Percentiles rank a stretch among this genome's conserved stretches.
These are phyloP conservation scores for Hesperia comma DNA, from an alignment of 2,888 invertebrate genomes.

Conservation along the genomic window DNA sequence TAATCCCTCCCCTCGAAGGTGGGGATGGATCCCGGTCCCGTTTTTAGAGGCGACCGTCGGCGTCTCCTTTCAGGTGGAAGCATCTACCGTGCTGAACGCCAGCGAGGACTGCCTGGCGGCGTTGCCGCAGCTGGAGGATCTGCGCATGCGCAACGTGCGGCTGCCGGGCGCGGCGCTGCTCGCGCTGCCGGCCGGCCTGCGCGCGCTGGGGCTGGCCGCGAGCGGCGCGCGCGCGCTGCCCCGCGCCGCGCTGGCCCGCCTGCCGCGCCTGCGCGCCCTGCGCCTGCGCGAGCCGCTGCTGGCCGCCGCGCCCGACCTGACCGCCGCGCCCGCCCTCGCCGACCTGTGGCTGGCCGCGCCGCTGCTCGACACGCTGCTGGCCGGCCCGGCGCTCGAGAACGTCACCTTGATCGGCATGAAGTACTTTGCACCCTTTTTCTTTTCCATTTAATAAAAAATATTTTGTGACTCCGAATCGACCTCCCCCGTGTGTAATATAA, in stretches of 20 bases:
- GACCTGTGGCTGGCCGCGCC: slow-evolving; percentile 39
- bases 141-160: slow-evolving; percentile 38
- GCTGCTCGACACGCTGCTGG: slow-evolving; percentile 36
- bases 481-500: too few relatives aligned
- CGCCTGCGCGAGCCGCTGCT: slow-evolving; percentile 36
- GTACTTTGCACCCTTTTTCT: background rate
- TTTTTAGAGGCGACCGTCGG: too few relatives aligned
- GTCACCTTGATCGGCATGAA: slow-evolving; percentile 27
- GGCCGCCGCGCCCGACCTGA: slow-evolving; percentile 36
- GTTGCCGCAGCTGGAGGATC: slow-evolving; percentile 34
- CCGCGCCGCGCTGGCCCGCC: slow-evolving; percentile 36
- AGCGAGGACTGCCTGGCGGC: slow-evolving; percentile 27
- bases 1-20: too few relatives aligned
- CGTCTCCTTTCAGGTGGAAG: background rate
- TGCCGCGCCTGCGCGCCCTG: slow-evolving; percentile 38
- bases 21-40: too few relatives aligned
- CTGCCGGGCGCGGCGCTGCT: slow-evolving; percentile 19
- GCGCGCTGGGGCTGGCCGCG: slow-evolving; percentile 36
- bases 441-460: too few relatives aligned
- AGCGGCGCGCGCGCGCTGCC: slow-evolving; percentile 32
- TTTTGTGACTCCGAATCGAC: too few relatives aligned
- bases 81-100: slow-evolving; percentile 28
- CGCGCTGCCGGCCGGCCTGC: slow-evolving; percentile 38
- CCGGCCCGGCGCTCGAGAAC: slow-evolving; percentile 36
- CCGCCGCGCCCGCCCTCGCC: slow-evolving; percentile 36